phyloP scores from a whole-genome alignment of 1,140 invertebrate genomes.

The Lepidostoma basale region DNA sequence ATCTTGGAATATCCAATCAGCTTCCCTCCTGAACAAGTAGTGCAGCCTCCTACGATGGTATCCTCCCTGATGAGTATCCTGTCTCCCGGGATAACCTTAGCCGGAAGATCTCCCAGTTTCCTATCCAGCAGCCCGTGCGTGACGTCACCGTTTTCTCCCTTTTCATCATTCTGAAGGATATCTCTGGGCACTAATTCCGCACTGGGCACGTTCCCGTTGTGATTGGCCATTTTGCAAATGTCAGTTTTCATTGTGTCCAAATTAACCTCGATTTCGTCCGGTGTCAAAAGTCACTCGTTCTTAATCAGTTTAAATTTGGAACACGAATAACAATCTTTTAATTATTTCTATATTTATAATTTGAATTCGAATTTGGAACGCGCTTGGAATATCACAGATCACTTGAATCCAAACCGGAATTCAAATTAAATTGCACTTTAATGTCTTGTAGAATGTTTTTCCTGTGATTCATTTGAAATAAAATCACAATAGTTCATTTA shows the following conservation, averaged over 20 bases:
- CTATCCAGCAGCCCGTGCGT: neutral
- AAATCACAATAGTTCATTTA: neutral
- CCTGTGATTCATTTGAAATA: neutral
- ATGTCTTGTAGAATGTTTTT: neutral
- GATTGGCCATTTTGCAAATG: neutral
- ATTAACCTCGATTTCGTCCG: neutral
- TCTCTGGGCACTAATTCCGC: slow-evolving; percentile 3
- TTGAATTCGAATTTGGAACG: no score
- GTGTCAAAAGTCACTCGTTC: no score
- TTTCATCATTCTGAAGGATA: slow-evolving; percentile 1
- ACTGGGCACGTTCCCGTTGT: slow-evolving; percentile 17
- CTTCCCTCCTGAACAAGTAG: slow-evolving; percentile 23
- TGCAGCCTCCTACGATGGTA: slow-evolving; percentile 29
- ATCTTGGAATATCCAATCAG: slow-evolving; percentile 34
- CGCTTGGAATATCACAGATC: no score
- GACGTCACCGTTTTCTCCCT: neutral
- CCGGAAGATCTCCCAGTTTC: neutral
- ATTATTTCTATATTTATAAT: no score
- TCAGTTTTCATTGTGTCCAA: neutral
- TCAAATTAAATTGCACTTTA: no score
- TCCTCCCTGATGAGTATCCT: slow-evolving; percentile 31
- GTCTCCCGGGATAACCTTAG: slow-evolving; percentile 22
- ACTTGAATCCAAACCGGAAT: no score
- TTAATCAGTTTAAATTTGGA: no score
- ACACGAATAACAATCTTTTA: no score